These are phyloP conservation scores for Lissonota sp. DNA, from an alignment of 2,888 invertebrate genomes.

Conservation along the genomic window DNA sequence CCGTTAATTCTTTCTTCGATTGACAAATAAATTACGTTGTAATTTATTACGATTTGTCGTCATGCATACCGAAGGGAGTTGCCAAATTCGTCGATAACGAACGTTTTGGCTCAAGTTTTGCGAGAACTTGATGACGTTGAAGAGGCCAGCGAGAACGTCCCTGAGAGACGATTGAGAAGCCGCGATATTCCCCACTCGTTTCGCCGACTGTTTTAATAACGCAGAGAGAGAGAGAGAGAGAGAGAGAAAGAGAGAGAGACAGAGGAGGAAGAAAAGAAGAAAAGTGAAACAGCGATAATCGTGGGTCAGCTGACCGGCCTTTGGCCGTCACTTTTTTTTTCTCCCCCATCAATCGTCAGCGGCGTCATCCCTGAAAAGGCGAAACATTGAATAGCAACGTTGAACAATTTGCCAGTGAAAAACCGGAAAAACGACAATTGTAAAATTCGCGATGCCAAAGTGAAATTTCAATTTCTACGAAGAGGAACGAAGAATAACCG, in stretches of 20 bases:
- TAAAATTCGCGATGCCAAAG: slow-evolving; percentile 10
- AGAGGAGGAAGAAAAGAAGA: background rate
- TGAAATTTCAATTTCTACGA: background rate
- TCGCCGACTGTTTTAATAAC: background rate
- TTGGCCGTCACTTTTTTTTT: slow-evolving; percentile 9
- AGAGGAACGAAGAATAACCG: background rate
- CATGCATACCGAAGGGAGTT: background rate
- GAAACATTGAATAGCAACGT: background rate
- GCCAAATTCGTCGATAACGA: background rate
- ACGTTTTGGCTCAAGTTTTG: background rate
- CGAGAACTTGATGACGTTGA: slow-evolving; percentile 5
- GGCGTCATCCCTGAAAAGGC: slow-evolving; percentile 17
- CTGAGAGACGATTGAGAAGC: slow-evolving; percentile 34
- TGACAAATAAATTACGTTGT: too few relatives aligned
- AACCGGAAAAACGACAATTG: background rate
- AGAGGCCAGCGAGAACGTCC: slow-evolving; percentile 15
- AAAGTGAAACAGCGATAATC: background rate
- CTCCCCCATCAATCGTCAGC: background rate
- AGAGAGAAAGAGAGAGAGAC: background rate
- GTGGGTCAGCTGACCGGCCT: slow-evolving; percentile 48
- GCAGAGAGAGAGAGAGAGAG: background rate
- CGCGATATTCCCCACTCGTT: background rate
- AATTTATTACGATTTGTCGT: background rate
- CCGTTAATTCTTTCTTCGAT: too few relatives aligned
- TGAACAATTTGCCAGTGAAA: background rate